phyloP scores from a whole-genome alignment of 2,797 vertebrate species.

The Apogon hyalosoma region DNA sequence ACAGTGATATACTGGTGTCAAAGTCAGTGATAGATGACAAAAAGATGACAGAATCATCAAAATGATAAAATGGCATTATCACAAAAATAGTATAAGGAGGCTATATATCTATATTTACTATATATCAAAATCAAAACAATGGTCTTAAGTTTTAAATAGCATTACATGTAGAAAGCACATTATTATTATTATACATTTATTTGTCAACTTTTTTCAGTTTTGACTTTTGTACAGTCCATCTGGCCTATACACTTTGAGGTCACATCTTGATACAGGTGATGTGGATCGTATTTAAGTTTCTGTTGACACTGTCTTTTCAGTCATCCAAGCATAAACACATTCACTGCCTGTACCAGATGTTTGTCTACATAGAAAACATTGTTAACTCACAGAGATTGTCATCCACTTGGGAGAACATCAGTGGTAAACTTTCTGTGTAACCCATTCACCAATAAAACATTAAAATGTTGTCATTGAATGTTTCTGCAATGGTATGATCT shows the following conservation, averaged over 20 bases:
- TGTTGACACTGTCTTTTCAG: conserved; percentile 10
- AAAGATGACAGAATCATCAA: no score
- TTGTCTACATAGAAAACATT: conserved; percentile 29
- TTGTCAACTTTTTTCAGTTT: conserved; percentile 32
- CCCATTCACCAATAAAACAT: no score
- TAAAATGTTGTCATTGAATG: no score
- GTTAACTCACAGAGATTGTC: conserved; percentile 56
- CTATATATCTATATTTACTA: neutral
- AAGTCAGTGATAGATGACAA: no score
- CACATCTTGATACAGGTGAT: conserved; percentile 22
- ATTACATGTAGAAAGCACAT: conserved; percentile 35
- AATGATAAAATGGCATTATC: no score
- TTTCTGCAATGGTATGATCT: no score
- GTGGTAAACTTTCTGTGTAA: conserved; percentile 1
- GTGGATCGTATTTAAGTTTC: conserved; percentile 22
- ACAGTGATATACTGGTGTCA: no score
- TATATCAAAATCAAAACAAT: conserved; percentile 15
- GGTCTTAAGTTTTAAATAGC: conserved; percentile 25
- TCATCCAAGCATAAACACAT: conserved; percentile 12
- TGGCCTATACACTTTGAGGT: conserved; percentile 24
- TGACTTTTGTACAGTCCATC: conserved; percentile 46
- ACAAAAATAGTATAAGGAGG: no score
- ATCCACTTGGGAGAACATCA: conserved; percentile 25
- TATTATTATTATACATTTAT: conserved; percentile 45
- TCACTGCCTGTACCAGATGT: conserved; percentile 12